Conservation (phyloP, 2,888 invertebrate species). For the Linnaemya vulpina region DNA sequence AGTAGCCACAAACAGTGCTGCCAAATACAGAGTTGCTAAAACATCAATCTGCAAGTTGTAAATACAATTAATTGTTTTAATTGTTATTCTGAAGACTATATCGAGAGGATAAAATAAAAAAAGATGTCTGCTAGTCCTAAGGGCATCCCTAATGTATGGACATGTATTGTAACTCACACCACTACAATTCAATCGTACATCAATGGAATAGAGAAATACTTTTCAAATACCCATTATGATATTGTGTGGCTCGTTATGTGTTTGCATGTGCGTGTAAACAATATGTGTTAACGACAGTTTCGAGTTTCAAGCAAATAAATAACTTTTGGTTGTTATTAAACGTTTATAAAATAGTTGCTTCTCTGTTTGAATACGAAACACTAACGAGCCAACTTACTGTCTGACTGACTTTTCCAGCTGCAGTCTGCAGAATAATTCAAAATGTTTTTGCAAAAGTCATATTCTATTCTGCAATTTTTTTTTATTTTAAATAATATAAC, state of each 20-base stretch:
- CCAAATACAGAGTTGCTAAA: no score
- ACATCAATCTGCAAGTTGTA: no score
- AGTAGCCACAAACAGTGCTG: no score
- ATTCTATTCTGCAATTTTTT: not conserved
- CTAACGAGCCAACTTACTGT: slow-evolving; percentile 21
- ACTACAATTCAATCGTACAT: no score
- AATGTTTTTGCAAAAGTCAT: slow-evolving; percentile 3
- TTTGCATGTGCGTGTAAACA: not conserved
- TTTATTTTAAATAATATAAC: not conserved
- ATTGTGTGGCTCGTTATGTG: not conserved
- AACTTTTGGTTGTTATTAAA: slow-evolving; percentile 51
- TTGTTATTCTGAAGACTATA: no score
- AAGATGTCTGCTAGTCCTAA: no score
- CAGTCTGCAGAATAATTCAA: slow-evolving; percentile 8
- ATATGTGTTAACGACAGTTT: slow-evolving; percentile 33
- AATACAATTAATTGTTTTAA: no score
- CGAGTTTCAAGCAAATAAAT: slow-evolving; percentile 48
- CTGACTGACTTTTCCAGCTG: slow-evolving; percentile 13
- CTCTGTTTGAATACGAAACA: slow-evolving; percentile 1
- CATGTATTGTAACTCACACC: no score
- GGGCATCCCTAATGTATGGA: no score
- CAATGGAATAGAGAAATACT: no score
- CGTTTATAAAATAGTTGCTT: slow-evolving; percentile 21
- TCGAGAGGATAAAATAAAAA: no score
- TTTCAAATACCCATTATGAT: no score